phyloP scores from a whole-genome alignment of 2,888 invertebrate genomes.

The Diadromus collaris region DNA sequence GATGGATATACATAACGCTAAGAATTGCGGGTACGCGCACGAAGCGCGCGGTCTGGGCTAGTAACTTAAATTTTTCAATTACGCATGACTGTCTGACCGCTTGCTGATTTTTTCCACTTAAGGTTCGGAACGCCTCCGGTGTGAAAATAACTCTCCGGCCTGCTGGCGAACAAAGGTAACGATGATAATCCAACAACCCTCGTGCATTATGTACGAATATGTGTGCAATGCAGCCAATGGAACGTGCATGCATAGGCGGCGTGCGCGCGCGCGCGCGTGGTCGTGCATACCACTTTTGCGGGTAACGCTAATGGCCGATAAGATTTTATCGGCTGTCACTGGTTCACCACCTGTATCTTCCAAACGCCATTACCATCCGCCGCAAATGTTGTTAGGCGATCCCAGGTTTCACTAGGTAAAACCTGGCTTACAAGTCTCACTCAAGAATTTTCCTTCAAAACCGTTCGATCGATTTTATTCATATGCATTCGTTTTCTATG shows the following conservation, averaged over 20 bases:
- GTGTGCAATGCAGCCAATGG: background rate
- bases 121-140: slow-evolving; percentile 5
- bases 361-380: slow-evolving; percentile 55
- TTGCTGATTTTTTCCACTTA: background rate
- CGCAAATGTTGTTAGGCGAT: slow-evolving; percentile 47
- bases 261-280: slow-evolving; percentile 23
- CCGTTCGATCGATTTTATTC: background rate
- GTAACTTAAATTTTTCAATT: too few relatives aligned
- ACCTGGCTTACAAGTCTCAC: background rate
- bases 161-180: slow-evolving; percentile 25
- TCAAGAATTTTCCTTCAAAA: slow-evolving; percentile 31
- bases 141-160: slow-evolving; percentile 7
- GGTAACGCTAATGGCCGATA: slow-evolving; percentile 64
- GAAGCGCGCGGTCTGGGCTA: too few relatives aligned
- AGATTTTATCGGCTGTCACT: slow-evolving; percentile 66
- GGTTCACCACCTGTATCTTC: slow-evolving; percentile 60
- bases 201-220: slow-evolving; percentile 8
- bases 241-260: background rate
- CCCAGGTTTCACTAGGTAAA: slow-evolving; percentile 40
- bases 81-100: background rate
- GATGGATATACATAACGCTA: too few relatives aligned
- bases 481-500: slow-evolving; percentile 11
- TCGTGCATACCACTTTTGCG: slow-evolving; percentile 36
- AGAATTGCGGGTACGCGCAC: too few relatives aligned
- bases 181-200: slow-evolving; percentile 22